Base-by-base conservation (phyloP, 2,888 invertebrate genomes). In the Serrognathus titanus region DNA sequence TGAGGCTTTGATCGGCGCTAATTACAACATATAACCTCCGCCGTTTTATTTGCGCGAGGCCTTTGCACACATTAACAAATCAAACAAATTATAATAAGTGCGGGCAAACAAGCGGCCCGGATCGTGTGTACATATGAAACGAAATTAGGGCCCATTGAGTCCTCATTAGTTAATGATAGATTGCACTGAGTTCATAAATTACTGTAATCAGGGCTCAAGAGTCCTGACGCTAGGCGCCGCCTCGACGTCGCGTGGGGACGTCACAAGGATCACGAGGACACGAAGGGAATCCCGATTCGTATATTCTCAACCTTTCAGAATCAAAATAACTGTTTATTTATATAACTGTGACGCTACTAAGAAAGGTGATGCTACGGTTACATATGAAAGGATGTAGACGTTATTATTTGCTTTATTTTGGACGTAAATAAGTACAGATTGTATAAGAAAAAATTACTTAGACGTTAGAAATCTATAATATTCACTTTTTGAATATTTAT, bases 121-220 rank as follows among this genome's bases (percentile, higher is more conserved):
- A 59, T 62, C 43, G 20, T 43, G 12, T 13, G 12, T 13, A 43
- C 16, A 43, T 4, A 43, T 20, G 43, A 20, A 16, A 43, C 53
- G 48, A 48, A 73, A 73, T 74, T 73, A 73, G 68, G 62, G 65
- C 60, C 66, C 70, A 70, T 73, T 74, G 72, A 71, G 71, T 62
- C 61, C 68, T 73, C 71, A 74, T 74, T 73, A 73, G 71, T 67
- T 67, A 66, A 71, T 74, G 74, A 74, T 74, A 73, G 72, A 74
- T 73, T 66, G 63, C 59, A 62, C 50, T 58, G 51, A 63, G 63
- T 59, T 59, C 65, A 65, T 70, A 68, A 70, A 70, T 69, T 70
- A 67, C 63, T 61, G 60, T 63, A 62, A 65, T 66, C 66, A 64
- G 59, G 48, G 53, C 39, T 36, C 40, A 46, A 35, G 53, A 12